Base-by-base conservation (phyloP, 1,140 invertebrate genomes). In the Sitodiplosis mosellana region DNA sequence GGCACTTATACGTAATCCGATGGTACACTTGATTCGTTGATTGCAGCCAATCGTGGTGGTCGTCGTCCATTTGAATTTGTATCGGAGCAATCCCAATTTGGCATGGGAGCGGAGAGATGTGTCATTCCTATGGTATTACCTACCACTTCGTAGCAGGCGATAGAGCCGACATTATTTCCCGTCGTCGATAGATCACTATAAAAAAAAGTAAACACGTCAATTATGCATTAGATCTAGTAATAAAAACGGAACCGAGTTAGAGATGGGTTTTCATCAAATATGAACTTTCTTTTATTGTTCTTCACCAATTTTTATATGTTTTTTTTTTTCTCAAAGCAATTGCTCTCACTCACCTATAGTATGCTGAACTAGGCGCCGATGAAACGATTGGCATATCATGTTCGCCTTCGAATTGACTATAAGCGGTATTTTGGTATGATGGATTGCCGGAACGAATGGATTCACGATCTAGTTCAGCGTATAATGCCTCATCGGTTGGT, bases 341-440 rank as follows among this genome's bases (percentile, higher is more conserved):
- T n/a, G n/a, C n/a, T n/a, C n/a, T n/a, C n/a, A n/a, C n/a, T n/a
- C n/a, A n/a, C 48, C 75, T 78, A 59, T 80, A 80, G 56, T 80
- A 80, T 5, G 77, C 77, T 59, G 76, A 78, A 54, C 76, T 79
- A 11, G 77, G 77, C 2, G 78, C 77, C 48, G 76, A 78, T 47
- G 74, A 77, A 5, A 68, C 52, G 45, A 70, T 71, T 34, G 73
- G 75, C 15, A 73, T 72, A 52, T 78, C 76, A 20, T 76, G 75
- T 51, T 80, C 77, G 21, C 69, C 67, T 58, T 76, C 74, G 54
- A 71, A 72, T 52, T 73, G 71, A 51, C 75, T 76, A 59, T 79
- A 80, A 12, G 71, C 78, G 2, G 77, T 78, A 59, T 80, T 80
- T 55, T 80, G 76, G 54, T 80, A 80, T 8, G 77, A 77, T 4